Conservation (phyloP, 2,888 invertebrate genomes). For the Sarcophaga carnaria region DNA sequence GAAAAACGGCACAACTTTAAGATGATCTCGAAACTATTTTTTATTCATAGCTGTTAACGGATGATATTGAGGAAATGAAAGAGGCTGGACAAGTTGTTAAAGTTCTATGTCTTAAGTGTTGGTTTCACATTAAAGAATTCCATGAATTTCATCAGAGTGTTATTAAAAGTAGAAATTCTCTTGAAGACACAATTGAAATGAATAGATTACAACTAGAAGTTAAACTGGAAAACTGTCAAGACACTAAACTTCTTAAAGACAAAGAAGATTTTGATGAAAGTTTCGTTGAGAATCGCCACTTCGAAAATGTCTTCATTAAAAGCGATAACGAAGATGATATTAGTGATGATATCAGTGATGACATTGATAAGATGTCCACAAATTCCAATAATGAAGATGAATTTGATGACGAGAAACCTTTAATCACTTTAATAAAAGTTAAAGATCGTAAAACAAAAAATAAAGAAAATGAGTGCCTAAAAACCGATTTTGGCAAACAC, state of each 20-base stretch:
- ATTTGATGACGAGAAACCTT: constrained; percentile 46
- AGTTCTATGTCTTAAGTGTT: constrained; percentile 54
- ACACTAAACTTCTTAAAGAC: background rate
- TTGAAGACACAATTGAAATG: constrained; percentile 14
- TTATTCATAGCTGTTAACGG: constrained; percentile 40
- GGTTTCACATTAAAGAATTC: constrained; percentile 60
- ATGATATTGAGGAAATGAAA: background rate
- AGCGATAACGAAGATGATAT: background rate
- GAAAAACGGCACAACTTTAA: too few species aligned
- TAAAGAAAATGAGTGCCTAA: background rate
- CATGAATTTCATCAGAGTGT: constrained; percentile 60
- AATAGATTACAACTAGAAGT: constrained; percentile 31
- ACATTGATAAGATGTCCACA: background rate
- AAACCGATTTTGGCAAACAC: background rate
- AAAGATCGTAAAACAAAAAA: background rate
- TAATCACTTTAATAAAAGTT: constrained; percentile 30
- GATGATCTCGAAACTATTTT: background rate
- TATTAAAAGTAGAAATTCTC: constrained; percentile 33
- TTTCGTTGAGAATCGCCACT: background rate
- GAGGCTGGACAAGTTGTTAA: background rate
- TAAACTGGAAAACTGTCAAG: constrained; percentile 21
- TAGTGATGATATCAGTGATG: background rate
- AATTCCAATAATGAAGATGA: constrained; percentile 5
- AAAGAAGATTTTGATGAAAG: background rate
- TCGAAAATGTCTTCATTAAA: constrained; percentile 16